Percentiles rank a stretch among this genome's conserved stretches.
Evolutionary conservation across 2,113 vertebrate genomes (phyloP).

Genomic region (Periophthalmodon schlosseri): DNA sequence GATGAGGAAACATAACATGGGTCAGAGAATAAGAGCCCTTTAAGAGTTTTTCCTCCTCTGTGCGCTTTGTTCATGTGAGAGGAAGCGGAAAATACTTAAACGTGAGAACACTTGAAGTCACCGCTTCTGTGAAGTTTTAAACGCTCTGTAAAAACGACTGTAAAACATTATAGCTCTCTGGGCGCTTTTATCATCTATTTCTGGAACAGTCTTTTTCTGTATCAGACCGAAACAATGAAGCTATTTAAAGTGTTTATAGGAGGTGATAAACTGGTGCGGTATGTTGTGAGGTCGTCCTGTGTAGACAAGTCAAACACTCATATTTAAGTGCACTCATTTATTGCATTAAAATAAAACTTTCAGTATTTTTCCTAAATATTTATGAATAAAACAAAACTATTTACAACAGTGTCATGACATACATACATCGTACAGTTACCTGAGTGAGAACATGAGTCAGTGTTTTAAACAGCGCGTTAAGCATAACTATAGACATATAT

Average conservation of each 20-base stretch:
- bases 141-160: constrained; percentile 15
- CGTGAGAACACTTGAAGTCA: constrained; percentile 23
- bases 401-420: constrained; percentile 46
- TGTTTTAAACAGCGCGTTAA: constrained; percentile 5
- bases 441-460: constrained; percentile 13
- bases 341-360: constrained; percentile 14
- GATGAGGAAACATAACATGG: too few species aligned
- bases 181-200: not conserved
- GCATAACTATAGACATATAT: constrained; percentile 7
- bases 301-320: not conserved
- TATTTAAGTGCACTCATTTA: not conserved
- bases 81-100: constrained; percentile 59
- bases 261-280: not conserved
- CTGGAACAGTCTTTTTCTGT: not conserved
- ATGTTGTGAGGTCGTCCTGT: not conserved
- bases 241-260: constrained; percentile 41
- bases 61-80: not conserved
- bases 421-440: constrained; percentile 43
- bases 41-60: not conserved
- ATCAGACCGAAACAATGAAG: constrained; percentile 17
- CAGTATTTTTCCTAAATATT: not conserved
- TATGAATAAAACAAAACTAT: constrained; percentile 42
- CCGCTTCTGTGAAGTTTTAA: constrained; percentile 19
- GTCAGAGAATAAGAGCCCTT: too few species aligned
- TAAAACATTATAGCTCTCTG: not conserved